These are phyloP conservation scores for Norana najaformis DNA, from an alignment of 2,888 invertebrate species.

Conservation along the genomic window DNA sequence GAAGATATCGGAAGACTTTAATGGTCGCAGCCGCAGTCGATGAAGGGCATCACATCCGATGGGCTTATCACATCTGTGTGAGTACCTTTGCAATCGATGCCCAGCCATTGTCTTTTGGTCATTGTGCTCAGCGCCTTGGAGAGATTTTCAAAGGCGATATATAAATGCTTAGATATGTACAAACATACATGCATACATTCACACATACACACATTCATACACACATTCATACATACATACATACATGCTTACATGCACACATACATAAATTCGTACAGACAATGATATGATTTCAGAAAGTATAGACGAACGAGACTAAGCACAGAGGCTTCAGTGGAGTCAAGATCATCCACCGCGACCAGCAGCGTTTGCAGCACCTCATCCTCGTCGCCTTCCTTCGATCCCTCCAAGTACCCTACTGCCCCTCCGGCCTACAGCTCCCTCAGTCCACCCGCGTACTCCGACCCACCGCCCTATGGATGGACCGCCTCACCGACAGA, in stretches of 20 bases:
- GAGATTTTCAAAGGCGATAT: not conserved
- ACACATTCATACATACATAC: slow-evolving; percentile 14
- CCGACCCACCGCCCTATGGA: slow-evolving; percentile 5
- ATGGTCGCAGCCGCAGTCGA: no score
- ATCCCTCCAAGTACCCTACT: not conserved
- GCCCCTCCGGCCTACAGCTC: not conserved
- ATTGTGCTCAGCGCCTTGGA: not conserved
- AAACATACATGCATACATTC: not conserved
- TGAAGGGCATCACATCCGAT: no score
- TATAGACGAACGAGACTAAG: not conserved
- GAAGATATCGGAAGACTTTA: no score
- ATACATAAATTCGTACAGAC: not conserved
- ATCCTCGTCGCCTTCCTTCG: not conserved
- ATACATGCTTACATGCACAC: slow-evolving; percentile 28
- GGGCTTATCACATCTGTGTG: no score
- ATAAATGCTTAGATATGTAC: not conserved
- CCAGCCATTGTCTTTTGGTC: not conserved
- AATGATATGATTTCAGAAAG: slow-evolving; percentile 15
- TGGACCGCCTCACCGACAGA: not conserved
- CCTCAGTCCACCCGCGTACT: not conserved
- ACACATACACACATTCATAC: not conserved
- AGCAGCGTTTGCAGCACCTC: not conserved
- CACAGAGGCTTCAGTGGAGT: not conserved
- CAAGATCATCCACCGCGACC: not conserved
- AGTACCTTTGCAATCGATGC: not conserved